A percentile compares a stretch with the other conserved stretches of the same genome.
These are phyloP conservation scores for Salpingus planirostris DNA, from an alignment of 2,888 invertebrate species.

Conservation along the genomic window DNA sequence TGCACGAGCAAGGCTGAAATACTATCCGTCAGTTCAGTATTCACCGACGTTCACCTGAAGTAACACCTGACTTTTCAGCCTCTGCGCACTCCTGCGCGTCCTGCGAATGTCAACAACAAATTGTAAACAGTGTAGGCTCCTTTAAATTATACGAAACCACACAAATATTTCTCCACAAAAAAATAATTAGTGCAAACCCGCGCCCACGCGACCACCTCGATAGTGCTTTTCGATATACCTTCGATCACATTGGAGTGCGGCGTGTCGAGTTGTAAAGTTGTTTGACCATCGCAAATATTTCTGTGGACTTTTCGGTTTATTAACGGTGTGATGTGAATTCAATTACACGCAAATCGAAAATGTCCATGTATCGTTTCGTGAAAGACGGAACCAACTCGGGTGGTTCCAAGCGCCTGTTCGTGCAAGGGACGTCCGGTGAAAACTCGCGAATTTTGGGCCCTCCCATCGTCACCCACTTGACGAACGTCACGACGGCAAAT, in stretches of 20 bases:
- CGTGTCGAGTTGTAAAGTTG: too few species aligned
- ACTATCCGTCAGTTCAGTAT: constrained; percentile 34
- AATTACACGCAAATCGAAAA: constrained; percentile 6
- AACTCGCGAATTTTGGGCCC: constrained; percentile 24
- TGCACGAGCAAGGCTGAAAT: constrained; percentile 28
- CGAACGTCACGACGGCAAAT: constrained; percentile 36
- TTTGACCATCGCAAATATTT: too few species aligned
- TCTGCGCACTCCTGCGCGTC: constrained; percentile 15
- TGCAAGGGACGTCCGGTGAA: constrained; percentile 55
- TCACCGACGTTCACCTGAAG: constrained; percentile 38
- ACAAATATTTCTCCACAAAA: not conserved
- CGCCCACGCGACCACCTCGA: too few species aligned
- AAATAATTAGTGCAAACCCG: too few species aligned
- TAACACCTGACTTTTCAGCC: constrained; percentile 35
- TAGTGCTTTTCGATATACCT: too few species aligned
- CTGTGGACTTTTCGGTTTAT: too few species aligned
- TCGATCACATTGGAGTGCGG: too few species aligned
- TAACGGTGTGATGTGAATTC: not conserved
- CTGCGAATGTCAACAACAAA: constrained; percentile 10
- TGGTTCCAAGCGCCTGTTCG: constrained; percentile 59
- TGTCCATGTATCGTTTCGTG: constrained; percentile 68
- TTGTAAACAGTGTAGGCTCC: not conserved
- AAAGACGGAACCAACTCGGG: constrained; percentile 49
- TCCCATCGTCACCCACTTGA: constrained; percentile 36
- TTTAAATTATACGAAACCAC: too few species aligned